Evolutionary conservation across 1,140 invertebrate species (phyloP), one percentile per base, ranked within the genome.

Genomic region (Coelopa frigida): DNA sequence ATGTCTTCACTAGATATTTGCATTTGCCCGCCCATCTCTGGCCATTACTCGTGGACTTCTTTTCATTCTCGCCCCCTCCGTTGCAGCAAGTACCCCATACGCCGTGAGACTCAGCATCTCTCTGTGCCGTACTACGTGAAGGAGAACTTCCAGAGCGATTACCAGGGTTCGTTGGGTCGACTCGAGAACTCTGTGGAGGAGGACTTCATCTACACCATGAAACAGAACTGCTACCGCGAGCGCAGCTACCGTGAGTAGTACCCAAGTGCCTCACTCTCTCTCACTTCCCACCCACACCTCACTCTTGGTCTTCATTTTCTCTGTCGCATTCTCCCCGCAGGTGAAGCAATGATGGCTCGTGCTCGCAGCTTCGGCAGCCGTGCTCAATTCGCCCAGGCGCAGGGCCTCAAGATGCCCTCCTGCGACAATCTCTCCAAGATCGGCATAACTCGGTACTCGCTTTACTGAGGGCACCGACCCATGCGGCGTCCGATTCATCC

Each of bases 111-210:
- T 21, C 68, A 75, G 52, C 80, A 85, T 57, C 68, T 90, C 22
- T 77, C 80, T n/a, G 42, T 98, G 33, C 82, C 88, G 7, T 99
- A 97, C 72, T 99, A 84, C 72, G 93, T 98, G 22, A 94, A 94
- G 70, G 87, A 91, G 49, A 92, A 92, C 68, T 97, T 97, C 76
- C 12, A 35, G 7, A 36, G 21, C 0, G 89, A 96, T 59, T 95
- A 92, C 73, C 84, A 89, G 69, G 89, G 89, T 14, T 92, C 85
- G 57, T 72, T 96, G 53, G 73, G 80, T 44, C 75, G 90, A 55
- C 73, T 98, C 37, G 94, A 98, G 70, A 77, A 83, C 59, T 83
- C 88, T 36, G 89, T 98, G 3, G 93, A 98, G 71, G 92, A 97
- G 65, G 94, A 97, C 56, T 94, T 87, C 71, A 73, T 94, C 51